Conservation (phyloP, 2,113 vertebrate genomes). For the Oryzias woworae region DNA sequence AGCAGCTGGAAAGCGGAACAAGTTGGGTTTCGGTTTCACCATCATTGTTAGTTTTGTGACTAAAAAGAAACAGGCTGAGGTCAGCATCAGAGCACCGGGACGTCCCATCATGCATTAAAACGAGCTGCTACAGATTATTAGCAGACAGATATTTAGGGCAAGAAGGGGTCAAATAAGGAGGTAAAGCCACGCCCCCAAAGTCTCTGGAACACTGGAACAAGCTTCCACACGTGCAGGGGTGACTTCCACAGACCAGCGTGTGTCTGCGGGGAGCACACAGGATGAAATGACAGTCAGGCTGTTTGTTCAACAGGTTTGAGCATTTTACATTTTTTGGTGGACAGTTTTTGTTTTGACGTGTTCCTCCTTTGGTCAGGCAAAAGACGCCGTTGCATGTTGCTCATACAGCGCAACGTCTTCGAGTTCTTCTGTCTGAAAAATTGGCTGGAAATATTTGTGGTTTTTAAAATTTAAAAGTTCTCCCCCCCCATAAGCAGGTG, state of each 20-base stretch:
- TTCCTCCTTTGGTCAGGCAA: conserved; percentile 31
- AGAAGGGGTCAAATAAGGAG: conserved; percentile 10
- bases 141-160: conserved; percentile 45
- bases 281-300: conserved; percentile 39
- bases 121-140: conserved; percentile 54
- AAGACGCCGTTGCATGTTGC: conserved; percentile 44
- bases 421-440: conserved; percentile 49
- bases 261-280: conserved; percentile 39
- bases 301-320: conserved; percentile 40
- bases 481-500: too few species aligned
- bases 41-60: conserved; percentile 10
- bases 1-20: too few species aligned
- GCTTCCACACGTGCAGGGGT: too few species aligned
- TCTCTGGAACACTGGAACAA: neutral
- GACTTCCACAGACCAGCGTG: too few species aligned
- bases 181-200: conserved; percentile 62
- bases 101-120: conserved; percentile 18
- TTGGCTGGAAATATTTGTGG: conserved; percentile 10
- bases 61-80: neutral
- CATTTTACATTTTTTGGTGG: conserved; percentile 66
- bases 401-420: conserved; percentile 47
- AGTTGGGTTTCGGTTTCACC: too few species aligned
- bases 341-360: conserved; percentile 51
- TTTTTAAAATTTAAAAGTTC: conserved; percentile 34
- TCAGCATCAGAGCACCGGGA: neutral